A percentile compares a stretch with the other conserved stretches of the same genome.
Evolutionary conservation across 2,888 invertebrate genomes (phyloP).

Genomic region (Lasioglossum lativentre): DNA sequence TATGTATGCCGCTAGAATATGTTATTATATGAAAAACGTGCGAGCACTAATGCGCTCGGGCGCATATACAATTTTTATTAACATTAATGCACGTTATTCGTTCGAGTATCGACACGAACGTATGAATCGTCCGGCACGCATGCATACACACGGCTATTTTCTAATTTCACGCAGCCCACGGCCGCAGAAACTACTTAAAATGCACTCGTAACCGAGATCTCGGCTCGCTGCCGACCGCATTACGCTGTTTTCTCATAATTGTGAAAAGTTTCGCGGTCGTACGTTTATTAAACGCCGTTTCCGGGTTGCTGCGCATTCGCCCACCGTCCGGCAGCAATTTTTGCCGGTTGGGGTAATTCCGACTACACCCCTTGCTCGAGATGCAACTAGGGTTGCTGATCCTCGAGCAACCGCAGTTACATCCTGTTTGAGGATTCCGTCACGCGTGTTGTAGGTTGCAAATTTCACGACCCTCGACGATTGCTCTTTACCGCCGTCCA

Average conservation of each 20-base stretch:
- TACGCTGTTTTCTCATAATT: conserved; percentile 50
- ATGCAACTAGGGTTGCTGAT: neutral
- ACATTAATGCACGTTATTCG: neutral
- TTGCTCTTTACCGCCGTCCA: neutral
- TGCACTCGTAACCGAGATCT: conserved; percentile 38
- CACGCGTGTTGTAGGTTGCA: neutral
- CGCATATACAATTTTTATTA: neutral
- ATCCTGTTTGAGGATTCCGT: neutral
- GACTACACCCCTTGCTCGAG: neutral
- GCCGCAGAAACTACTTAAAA: conserved; percentile 37
- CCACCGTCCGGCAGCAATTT: neutral
- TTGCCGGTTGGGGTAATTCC: neutral
- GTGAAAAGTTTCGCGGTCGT: conserved; percentile 45
- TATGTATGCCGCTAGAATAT: neutral
- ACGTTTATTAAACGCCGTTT: conserved; percentile 43
- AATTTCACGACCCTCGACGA: neutral
- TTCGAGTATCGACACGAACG: neutral
- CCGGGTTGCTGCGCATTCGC: neutral
- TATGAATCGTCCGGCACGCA: neutral
- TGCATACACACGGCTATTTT: conserved; percentile 1
- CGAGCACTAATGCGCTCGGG: neutral
- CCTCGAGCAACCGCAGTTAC: conserved; percentile 5
- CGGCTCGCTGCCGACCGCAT: conserved; percentile 41
- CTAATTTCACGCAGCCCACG: neutral
- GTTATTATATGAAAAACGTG: neutral